Conservation (phyloP, 2,888 invertebrate genomes). For the Drosophila prostipennis region DNA sequence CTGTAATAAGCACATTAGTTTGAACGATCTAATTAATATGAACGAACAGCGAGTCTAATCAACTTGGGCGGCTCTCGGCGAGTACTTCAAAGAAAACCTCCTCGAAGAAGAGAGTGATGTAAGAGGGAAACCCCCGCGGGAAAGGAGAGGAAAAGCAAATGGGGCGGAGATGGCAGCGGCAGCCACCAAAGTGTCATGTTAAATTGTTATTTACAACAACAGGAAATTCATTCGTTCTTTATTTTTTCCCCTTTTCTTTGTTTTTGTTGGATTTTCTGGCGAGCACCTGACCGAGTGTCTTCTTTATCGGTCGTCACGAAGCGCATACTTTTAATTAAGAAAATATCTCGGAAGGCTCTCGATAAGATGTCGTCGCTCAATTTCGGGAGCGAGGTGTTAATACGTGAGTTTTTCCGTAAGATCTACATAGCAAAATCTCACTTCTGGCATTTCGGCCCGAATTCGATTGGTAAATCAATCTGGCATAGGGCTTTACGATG, state of each 20-base stretch:
- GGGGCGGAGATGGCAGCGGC: slow-evolving; percentile 42
- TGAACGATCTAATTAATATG: slow-evolving; percentile 48
- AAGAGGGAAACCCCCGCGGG: slow-evolving; percentile 18
- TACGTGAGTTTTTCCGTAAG: slow-evolving; percentile 19
- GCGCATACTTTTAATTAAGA: slow-evolving; percentile 72
- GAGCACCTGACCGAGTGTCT: slow-evolving; percentile 55
- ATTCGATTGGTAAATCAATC: slow-evolving; percentile 56
- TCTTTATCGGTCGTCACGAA: slow-evolving; percentile 60
- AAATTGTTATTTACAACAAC: slow-evolving; percentile 79
- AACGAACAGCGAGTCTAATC: slow-evolving; percentile 31
- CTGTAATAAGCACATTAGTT: slow-evolving; percentile 38
- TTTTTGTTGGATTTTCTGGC: slow-evolving; percentile 8
- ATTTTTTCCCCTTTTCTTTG: slow-evolving; percentile 1
- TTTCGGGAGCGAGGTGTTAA: slow-evolving; percentile 47
- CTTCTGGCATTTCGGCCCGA: slow-evolving; percentile 27
- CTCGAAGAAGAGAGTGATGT: slow-evolving; percentile 13
- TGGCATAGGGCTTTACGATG: slow-evolving; percentile 37
- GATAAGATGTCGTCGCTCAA: slow-evolving; percentile 61
- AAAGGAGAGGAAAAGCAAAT: slow-evolving; percentile 28
- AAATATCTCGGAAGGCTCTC: slow-evolving; percentile 60
- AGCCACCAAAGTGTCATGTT: slow-evolving; percentile 72
- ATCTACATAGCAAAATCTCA: slow-evolving; percentile 18
- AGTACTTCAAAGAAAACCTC: slow-evolving; percentile 42
- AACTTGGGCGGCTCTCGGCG: slow-evolving; percentile 29
- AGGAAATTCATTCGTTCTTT: slow-evolving; percentile 67